Evolutionary conservation across 2,797 vertebrate species (phyloP).

Genomic region (Scyliorhinus canicula): DNA sequence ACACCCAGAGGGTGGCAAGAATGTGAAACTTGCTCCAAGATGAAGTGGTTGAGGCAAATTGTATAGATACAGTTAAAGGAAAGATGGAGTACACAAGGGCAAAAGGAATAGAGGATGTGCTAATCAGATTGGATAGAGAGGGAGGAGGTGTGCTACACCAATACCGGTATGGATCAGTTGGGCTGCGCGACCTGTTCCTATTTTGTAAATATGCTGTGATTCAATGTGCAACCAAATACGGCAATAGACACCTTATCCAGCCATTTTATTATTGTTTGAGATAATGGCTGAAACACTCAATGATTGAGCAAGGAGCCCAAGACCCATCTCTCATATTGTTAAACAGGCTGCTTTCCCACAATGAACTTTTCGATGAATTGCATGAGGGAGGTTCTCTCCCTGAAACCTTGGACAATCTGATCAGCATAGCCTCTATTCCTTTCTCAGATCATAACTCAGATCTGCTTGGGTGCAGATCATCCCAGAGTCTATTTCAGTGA

Average conservation of each 20-base stretch:
- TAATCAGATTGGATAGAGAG: too few species aligned
- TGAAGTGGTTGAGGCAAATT: neutral
- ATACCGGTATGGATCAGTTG: too few species aligned
- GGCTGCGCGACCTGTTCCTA: too few species aligned
- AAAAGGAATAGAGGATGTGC: too few species aligned
- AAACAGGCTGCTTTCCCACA: neutral
- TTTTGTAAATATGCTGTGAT: too few species aligned
- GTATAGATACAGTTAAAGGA: neutral
- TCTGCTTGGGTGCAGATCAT: too few species aligned
- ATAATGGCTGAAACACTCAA: neutral
- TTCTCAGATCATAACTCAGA: too few species aligned
- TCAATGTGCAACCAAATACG: neutral
- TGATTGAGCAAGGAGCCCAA: neutral
- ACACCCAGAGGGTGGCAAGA: neutral
- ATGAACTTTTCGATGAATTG: neutral
- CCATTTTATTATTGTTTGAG: neutral
- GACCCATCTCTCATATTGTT: neutral
- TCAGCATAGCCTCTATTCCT: too few species aligned
- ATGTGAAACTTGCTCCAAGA: neutral
- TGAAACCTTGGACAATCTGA: too few species aligned
- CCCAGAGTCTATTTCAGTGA: too few species aligned
- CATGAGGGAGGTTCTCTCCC: too few species aligned
- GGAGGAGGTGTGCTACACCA: too few species aligned
- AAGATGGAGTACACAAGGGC: neutral
- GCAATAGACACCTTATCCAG: neutral